phyloP scores from a whole-genome alignment of 1,140 invertebrate species.

The Ephestia elutella region DNA sequence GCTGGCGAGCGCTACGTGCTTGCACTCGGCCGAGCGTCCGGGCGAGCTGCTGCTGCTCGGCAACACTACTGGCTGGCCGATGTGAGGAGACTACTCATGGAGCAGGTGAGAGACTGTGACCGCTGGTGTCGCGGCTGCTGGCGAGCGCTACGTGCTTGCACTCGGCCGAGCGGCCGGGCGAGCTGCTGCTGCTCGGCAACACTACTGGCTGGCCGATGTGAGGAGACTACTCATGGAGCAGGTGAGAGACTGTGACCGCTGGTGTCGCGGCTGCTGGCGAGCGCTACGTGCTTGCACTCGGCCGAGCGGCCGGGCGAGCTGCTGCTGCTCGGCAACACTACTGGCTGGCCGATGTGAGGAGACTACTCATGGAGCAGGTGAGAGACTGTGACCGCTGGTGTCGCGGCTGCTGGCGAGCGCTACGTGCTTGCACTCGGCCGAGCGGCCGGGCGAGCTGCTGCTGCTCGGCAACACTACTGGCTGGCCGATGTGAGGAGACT shows the following conservation, averaged over 20 bases:
- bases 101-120: too few species aligned
- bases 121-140: constrained; percentile 77
- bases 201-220: constrained; percentile 77
- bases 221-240: constrained; percentile 59
- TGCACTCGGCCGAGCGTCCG: too few species aligned
- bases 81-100: too few species aligned
- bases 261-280: constrained; percentile 76
- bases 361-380: constrained; percentile 67
- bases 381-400: too few species aligned
- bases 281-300: constrained; percentile 78
- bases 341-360: constrained; percentile 55
- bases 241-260: constrained; percentile 73
- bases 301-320: constrained; percentile 76
- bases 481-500: too few species aligned
- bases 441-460: too few species aligned
- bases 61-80: too few species aligned
- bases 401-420: too few species aligned
- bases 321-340: constrained; percentile 84
- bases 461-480: too few species aligned
- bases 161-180: constrained; percentile 75
- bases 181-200: constrained; percentile 85
- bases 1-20: too few species aligned
- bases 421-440: too few species aligned
- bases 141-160: constrained; percentile 78
- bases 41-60: too few species aligned